Percentiles rank a stretch among this genome's conserved stretches.
These are phyloP conservation scores for Calliphora vicina DNA, from an alignment of 1,140 invertebrate genomes.

Conservation along the genomic window DNA sequence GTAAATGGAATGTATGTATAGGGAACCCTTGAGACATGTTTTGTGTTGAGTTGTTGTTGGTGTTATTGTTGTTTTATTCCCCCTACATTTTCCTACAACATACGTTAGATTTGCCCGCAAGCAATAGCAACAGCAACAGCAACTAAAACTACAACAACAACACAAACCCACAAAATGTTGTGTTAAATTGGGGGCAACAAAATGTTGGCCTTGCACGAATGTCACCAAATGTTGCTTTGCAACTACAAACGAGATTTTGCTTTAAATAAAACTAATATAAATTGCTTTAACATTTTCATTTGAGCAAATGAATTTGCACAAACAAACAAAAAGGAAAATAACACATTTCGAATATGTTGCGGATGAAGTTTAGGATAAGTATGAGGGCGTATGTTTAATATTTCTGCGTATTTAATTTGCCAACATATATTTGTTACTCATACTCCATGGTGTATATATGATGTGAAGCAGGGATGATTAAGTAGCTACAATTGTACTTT, in stretches of 20 bases:
- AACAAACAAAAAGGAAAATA: background rate
- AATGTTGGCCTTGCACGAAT: constrained; percentile 12
- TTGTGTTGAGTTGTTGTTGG: background rate
- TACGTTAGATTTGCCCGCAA: background rate
- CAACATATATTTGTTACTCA: background rate
- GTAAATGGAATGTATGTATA: background rate
- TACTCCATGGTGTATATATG: background rate
- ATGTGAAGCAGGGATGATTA: background rate
- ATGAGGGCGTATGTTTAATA: background rate
- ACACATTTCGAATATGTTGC: background rate
- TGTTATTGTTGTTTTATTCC: background rate
- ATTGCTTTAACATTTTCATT: background rate
- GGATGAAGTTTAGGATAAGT: background rate
- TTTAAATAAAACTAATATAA: background rate
- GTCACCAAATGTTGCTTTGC: constrained; percentile 1
- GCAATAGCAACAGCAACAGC: background rate
- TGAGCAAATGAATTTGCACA: background rate
- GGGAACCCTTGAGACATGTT: constrained; percentile 3
- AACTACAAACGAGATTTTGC: background rate
- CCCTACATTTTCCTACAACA: background rate
- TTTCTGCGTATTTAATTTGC: background rate
- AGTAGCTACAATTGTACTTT: no score
- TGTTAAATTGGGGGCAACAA: background rate
- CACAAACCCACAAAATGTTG: background rate
- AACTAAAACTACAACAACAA: background rate